phyloP scores from a whole-genome alignment of 1,140 invertebrate species.

The Probaryconus sp. region DNA sequence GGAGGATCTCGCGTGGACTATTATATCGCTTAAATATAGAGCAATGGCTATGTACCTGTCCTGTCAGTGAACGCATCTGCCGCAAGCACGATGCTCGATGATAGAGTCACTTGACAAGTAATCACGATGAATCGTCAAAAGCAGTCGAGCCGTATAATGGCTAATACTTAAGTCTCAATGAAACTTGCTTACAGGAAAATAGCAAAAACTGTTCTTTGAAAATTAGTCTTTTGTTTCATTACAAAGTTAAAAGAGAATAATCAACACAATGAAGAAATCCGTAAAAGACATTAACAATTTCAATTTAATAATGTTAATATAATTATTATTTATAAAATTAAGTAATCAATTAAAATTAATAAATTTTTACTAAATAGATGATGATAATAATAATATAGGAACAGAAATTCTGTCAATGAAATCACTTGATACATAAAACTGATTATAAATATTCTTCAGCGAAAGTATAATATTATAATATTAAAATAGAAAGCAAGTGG shows the following conservation, averaged over 20 bases:
- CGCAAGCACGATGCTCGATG: constrained; percentile 25
- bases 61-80: constrained; percentile 30
- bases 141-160: constrained; percentile 26
- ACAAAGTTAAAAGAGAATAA: too few species aligned
- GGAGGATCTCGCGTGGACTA: constrained; percentile 14
- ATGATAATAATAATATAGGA: too few species aligned
- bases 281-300: not conserved
- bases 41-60: constrained; percentile 16
- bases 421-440: not conserved
- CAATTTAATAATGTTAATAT: too few species aligned
- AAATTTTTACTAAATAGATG: too few species aligned
- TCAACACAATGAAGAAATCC: too few species aligned
- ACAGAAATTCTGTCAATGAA: constrained; percentile 1
- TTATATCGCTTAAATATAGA: constrained; percentile 28
- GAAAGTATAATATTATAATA: too few species aligned
- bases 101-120: constrained; percentile 39
- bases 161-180: constrained; percentile 17
- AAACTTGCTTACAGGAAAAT: constrained; percentile 9
- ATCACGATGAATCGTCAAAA: constrained; percentile 34
- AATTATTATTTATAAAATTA: too few species aligned
- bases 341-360: not conserved
- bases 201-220: too few species aligned
- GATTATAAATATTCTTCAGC: not conserved
- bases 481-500: not conserved
- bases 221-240: too few species aligned